Percentiles rank a stretch among this genome's conserved stretches.
These are phyloP conservation scores for Falco punctatus DNA, from an alignment of 2,113 vertebrate species.

Conservation along the genomic window DNA sequence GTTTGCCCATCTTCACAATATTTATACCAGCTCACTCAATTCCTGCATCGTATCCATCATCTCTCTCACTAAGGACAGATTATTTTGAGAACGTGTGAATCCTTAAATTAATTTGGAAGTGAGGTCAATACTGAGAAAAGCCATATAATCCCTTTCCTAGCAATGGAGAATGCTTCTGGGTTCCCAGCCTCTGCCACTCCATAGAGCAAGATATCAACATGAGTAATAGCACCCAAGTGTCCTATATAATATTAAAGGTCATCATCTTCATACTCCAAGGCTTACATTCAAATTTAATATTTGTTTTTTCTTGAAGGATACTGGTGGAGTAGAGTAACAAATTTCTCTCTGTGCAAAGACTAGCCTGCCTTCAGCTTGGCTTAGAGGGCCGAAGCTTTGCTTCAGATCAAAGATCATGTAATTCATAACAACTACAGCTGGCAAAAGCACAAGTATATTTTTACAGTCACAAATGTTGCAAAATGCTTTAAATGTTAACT, in stretches of 20 bases:
- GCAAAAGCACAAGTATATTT: neutral
- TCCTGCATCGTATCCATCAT: slow-evolving; percentile 12
- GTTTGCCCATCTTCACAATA: neutral
- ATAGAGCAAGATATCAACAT: neutral
- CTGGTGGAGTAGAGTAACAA: neutral
- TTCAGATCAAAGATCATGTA: slow-evolving; percentile 4
- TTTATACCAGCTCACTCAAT: neutral
- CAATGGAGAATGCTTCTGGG: neutral
- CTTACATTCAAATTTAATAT: neutral
- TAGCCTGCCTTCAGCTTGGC: neutral
- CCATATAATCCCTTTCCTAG: neutral
- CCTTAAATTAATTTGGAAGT: slow-evolving; percentile 16
- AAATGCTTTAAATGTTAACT: neutral
- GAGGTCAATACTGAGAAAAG: slow-evolving; percentile 29
- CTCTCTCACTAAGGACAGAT: slow-evolving; percentile 5
- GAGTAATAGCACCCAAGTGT: slow-evolving; percentile 19
- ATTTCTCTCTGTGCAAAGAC: neutral
- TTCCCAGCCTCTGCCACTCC: neutral
- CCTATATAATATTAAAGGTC: slow-evolving; percentile 7
- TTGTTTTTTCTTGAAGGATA: neutral
- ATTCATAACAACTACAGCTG: slow-evolving; percentile 19
- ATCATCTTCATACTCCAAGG: neutral
- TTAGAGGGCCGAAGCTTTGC: neutral
- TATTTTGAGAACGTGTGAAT: slow-evolving; percentile 46
- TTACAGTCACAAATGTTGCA: neutral